Percentiles rank a stretch among this genome's conserved stretches.
Evolutionary conservation across 2,113 vertebrate genomes (phyloP).

Genomic region (Rhinoderma darwinii): DNA sequence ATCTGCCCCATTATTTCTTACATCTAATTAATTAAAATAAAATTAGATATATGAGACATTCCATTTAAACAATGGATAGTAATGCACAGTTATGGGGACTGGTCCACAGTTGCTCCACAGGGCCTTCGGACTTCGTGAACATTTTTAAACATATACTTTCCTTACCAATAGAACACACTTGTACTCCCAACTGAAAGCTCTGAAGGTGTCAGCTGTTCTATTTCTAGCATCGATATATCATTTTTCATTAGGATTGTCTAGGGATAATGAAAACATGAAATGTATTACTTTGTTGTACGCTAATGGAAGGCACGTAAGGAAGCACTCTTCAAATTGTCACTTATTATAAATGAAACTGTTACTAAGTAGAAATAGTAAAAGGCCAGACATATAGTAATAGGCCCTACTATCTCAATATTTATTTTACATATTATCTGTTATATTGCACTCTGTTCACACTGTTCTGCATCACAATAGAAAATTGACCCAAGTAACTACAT

Average conservation of each 20-base stretch:
- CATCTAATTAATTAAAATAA: too few species aligned
- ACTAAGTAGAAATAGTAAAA: too few species aligned
- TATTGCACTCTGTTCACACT: background rate
- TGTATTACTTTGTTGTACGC: constrained; percentile 34
- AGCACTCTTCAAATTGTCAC: constrained; percentile 18
- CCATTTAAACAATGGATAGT: too few species aligned
- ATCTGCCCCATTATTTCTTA: too few species aligned
- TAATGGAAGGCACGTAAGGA: constrained; percentile 35
- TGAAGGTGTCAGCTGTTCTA: background rate
- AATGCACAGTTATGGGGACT: too few species aligned
- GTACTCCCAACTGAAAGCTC: background rate
- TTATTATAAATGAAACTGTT: background rate
- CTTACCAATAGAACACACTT: background rate
- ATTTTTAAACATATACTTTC: background rate
- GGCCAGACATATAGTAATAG: background rate
- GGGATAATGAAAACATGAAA: constrained; percentile 27
- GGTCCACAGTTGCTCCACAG: too few species aligned
- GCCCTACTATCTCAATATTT: background rate
- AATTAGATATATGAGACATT: too few species aligned
- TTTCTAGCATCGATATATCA: background rate
- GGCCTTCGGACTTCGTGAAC: background rate
- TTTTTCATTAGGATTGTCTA: constrained; percentile 26
- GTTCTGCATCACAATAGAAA: background rate
- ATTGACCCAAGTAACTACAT: too few species aligned
- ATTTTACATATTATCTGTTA: background rate